Evolutionary conservation across 2,797 vertebrate genomes (phyloP).

Genomic region (Coluber constrictor): DNA sequence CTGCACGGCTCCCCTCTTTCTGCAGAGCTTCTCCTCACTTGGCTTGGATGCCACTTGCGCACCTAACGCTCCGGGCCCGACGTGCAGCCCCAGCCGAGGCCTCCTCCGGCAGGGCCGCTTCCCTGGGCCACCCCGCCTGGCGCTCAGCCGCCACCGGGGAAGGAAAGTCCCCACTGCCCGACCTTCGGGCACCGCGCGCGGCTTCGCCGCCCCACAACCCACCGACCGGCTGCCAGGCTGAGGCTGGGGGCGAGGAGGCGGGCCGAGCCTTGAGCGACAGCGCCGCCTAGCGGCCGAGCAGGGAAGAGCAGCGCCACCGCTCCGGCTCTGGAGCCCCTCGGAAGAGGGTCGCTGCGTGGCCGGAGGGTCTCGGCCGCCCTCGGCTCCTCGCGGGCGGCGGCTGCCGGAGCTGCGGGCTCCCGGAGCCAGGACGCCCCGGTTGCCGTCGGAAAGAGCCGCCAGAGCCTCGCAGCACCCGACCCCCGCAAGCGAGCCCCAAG

Average conservation of each 20-base stretch:
- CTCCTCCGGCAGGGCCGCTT: no score
- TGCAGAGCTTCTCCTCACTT: no score
- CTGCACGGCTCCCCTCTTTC: accelerated
- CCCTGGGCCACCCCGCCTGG: no score
- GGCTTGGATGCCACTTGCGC: no score
- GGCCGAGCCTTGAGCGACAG: conserved; percentile 48
- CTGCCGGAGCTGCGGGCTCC: background rate
- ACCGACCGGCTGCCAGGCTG: background rate
- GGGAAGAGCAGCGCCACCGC: background rate
- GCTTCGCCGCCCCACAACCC: no score
- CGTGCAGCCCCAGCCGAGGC: no score
- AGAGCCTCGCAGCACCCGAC: conserved; percentile 11
- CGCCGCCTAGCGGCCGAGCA: conserved; percentile 35
- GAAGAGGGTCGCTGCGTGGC: accelerated
- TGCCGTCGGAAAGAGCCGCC: conserved; percentile 72
- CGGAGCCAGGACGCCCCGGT: conserved; percentile 87
- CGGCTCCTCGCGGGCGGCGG: background rate
- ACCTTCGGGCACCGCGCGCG: background rate
- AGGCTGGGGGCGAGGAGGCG: background rate
- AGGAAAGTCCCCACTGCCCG: no score
- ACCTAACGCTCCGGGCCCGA: background rate
- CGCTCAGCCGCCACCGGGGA: background rate
- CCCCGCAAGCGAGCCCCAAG: background rate
- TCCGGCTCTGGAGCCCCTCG: background rate
- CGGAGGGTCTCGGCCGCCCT: background rate